Evolutionary conservation across 2,888 invertebrate genomes (phyloP).

Genomic region (Panopea generosa): DNA sequence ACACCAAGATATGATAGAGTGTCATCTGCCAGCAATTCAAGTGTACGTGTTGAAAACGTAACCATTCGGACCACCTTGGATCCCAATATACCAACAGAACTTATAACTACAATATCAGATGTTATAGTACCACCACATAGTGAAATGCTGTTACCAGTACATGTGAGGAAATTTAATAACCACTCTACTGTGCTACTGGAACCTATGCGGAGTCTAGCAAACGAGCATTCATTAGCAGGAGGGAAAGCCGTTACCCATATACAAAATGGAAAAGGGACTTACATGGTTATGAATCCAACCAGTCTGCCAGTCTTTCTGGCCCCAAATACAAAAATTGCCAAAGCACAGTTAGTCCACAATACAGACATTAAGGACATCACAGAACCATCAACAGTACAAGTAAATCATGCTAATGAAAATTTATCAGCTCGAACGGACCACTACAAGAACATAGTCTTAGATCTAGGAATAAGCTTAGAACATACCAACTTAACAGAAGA

Average conservation of each 20-base stretch:
- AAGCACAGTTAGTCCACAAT: too few relatives aligned
- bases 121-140: constrained; percentile 1
- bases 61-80: not conserved
- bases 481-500: not conserved
- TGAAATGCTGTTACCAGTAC: not conserved
- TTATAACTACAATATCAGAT: not conserved
- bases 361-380: too few relatives aligned
- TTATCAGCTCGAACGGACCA: not conserved
- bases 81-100: not conserved
- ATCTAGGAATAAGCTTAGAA: too few relatives aligned
- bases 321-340: too few relatives aligned
- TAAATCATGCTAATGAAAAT: not conserved
- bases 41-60: too few relatives aligned
- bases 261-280: constrained; percentile 7
- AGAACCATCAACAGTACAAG: not conserved
- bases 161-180: not conserved
- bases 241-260: constrained; percentile 1
- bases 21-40: too few relatives aligned
- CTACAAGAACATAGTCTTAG: constrained; percentile 10
- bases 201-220: not conserved
- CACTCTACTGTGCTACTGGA: constrained; percentile 4
- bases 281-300: constrained; percentile 22
- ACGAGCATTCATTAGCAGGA: not conserved
- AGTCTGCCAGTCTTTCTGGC: constrained; percentile 23
- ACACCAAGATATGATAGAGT: not conserved